A percentile compares a stretch with the other conserved stretches of the same genome.
These are phyloP conservation scores for Trididemnum nubilum DNA, from an alignment of 23 tunicate genomes.

Conservation along the genomic window DNA sequence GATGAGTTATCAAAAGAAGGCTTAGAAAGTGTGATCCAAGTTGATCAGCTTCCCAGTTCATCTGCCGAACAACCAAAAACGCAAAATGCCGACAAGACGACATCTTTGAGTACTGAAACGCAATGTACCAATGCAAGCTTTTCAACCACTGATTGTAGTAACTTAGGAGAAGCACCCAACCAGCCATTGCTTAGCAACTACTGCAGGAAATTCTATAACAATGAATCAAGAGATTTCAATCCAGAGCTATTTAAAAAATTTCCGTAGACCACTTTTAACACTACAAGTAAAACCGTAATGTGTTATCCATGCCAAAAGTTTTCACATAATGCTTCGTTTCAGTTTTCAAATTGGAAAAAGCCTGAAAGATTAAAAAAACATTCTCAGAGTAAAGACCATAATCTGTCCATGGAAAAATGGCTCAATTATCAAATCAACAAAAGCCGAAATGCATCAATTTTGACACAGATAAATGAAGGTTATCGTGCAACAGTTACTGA, in stretches of 20 bases:
- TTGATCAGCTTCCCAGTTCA: no score
- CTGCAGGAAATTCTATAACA: neutral
- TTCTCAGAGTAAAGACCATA: neutral
- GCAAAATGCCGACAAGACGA: no score
- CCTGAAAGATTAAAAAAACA: conserved; percentile 4
- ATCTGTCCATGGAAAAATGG: neutral
- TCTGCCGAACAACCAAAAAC: no score
- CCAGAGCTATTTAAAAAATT: conserved; percentile 20
- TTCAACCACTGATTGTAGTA: no score
- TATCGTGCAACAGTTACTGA: neutral
- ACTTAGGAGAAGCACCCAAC: conserved; percentile 21
- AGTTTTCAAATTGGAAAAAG: conserved; percentile 12
- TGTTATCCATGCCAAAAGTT: conserved; percentile 25
- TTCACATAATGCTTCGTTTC: neutral
- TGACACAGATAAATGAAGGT: neutral
- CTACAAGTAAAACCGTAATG: neutral
- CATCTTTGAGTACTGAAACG: no score
- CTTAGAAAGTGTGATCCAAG: no score
- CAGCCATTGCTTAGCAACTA: conserved; percentile 1
- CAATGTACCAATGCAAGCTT: no score
- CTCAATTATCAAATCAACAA: neutral
- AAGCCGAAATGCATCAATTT: neutral
- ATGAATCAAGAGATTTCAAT: conserved; percentile 15
- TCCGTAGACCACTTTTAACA: conserved; percentile 17
- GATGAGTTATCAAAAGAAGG: no score